Evolutionary conservation across 2,888 invertebrate species (phyloP), one percentile per base, ranked within the genome.

Genomic region (Limnephilus marmoratus): DNA sequence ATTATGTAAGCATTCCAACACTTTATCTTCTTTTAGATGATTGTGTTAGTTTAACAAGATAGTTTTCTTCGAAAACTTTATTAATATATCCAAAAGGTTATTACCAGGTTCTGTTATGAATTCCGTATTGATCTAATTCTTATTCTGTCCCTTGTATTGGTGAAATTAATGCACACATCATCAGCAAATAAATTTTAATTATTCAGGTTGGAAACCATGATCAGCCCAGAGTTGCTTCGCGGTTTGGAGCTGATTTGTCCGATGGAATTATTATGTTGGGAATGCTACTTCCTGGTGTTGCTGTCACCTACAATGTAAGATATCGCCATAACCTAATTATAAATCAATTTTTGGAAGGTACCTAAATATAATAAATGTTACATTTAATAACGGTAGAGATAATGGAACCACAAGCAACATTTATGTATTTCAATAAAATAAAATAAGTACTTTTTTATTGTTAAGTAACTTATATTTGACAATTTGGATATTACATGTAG

Each of bases 281-380:
- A 81, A 94, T 97, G 93, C 94, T 97, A 29, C 95, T 97, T 80
- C 97, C 97, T 0, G 97, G 97, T 34, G 96, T 97, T 0, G 95
- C 96, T 0, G 95, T 97, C 89, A 96, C 96, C 49, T 97, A 97
- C 94, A 97, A 97, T 94, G 97, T 97, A 81, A 96, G 53, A 9
- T 45, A 18, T 24, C 24, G n/a, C 68, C 1, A n/a, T 24, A 68
- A 68, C 5, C 68, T 24, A 68, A 68, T 9, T n/a, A 9, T n/a
- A 9, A 9, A 4, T 68, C 68, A 2, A 68, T n/a, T 68, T 53
- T 18, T 5, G 53, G 18, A 18, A 18, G 3, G 18, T 7, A 68
- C 41, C 41, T 41, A 41, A 41, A 11, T 41, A 41, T 41, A 1
- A 41, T 41, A 9, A 41, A 41, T 9, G 41, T 1, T 18, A 53